Percentiles rank a stretch among this genome's conserved stretches.
phyloP scores from a whole-genome alignment of 2,888 invertebrate genomes.

The Vanessa cardui region DNA sequence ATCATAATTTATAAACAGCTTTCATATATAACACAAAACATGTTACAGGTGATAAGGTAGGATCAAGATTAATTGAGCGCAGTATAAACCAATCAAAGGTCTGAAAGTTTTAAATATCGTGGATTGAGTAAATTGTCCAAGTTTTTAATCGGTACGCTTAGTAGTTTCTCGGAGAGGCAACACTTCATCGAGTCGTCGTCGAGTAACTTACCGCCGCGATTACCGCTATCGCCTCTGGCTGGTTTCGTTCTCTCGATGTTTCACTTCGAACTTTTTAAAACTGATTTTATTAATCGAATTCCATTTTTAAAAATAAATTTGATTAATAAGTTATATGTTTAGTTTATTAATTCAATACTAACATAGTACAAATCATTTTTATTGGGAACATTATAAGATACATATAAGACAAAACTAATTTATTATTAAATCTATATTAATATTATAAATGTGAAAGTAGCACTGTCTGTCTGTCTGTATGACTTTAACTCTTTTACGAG shows the following conservation, averaged over 20 bases:
- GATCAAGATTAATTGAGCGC: constrained; percentile 6
- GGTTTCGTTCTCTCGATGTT: constrained; percentile 8
- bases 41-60: background rate
- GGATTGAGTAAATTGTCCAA: constrained; percentile 32
- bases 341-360: no score
- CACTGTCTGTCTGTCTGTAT: no score
- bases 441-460: no score
- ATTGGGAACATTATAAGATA: no score
- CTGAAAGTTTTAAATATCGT: constrained; percentile 25
- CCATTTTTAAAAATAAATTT: background rate
- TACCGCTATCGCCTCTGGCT: constrained; percentile 13
- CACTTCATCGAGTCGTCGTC: constrained; percentile 25
- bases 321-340: background rate
- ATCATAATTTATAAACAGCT: background rate
- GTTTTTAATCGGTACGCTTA: constrained; percentile 36
- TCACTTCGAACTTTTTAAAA: constrained; percentile 1
- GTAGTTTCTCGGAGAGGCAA: constrained; percentile 15
- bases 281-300: background rate
- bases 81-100: constrained; percentile 13
- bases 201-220: constrained; percentile 26
- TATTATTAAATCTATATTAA: no score
- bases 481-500: no score
- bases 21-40: no score
- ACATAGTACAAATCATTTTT: no score
- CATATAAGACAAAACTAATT: no score